phyloP scores from a whole-genome alignment of 2,888 invertebrate species.

The Craniophora ligustri region DNA sequence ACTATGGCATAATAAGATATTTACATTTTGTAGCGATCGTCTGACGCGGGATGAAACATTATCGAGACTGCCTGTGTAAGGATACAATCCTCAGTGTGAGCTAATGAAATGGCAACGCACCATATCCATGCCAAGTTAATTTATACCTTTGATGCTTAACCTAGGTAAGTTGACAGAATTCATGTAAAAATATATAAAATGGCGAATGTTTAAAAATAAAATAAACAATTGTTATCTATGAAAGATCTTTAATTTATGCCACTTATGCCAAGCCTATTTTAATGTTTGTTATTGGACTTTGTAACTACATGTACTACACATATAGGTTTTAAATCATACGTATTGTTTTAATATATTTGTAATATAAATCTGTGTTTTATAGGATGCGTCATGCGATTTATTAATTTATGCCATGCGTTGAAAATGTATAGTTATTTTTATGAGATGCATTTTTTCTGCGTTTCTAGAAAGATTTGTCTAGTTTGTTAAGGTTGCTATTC shows the following conservation, averaged over 20 bases:
- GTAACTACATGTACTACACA: conserved; percentile 69
- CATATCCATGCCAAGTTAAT: conserved; percentile 60
- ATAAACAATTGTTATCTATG: conserved; percentile 32
- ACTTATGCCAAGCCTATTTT: conserved; percentile 45
- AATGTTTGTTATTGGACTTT: conserved; percentile 57
- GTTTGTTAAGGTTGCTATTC: too few species aligned
- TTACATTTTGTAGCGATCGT: conserved; percentile 83
- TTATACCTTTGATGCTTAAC: conserved; percentile 63
- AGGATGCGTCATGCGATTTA: too few species aligned
- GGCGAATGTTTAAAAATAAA: conserved; percentile 63
- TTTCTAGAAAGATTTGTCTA: too few species aligned
- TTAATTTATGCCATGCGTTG: too few species aligned
- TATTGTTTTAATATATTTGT: too few species aligned
- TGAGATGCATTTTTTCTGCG: too few species aligned
- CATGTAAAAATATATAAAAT: conserved; percentile 45
- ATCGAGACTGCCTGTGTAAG: conserved; percentile 59
- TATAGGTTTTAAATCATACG: neutral
- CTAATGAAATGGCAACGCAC: conserved; percentile 62
- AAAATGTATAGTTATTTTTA: too few species aligned
- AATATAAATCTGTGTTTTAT: too few species aligned
- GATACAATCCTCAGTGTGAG: conserved; percentile 61
- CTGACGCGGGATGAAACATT: conserved; percentile 79
- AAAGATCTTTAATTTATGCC: conserved; percentile 58
- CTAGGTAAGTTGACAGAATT: conserved; percentile 74
- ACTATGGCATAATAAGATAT: conserved; percentile 78